Conservation (phyloP, 1,140 invertebrate species). For the Trigoniulus corallinus region DNA sequence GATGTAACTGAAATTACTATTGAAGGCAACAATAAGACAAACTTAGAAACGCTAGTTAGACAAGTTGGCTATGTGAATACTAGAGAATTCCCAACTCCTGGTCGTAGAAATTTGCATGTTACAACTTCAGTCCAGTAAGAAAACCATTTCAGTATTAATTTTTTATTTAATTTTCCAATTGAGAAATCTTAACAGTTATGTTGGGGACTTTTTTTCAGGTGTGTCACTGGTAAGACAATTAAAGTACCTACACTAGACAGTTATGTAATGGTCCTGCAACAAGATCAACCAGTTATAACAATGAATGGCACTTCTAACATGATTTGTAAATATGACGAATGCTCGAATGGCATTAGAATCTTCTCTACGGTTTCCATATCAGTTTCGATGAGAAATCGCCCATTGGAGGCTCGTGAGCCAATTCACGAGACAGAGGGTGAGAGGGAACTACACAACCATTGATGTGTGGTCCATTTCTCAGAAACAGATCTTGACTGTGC, state of each 20-base stretch:
- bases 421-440: conserved; percentile 15
- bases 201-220: no score
- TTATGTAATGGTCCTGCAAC: conserved; percentile 70
- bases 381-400: conserved; percentile 31
- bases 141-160: conserved; percentile 13
- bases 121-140: conserved; percentile 22
- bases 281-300: conserved; percentile 63
- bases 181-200: conserved; percentile 6
- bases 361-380: conserved; percentile 61
- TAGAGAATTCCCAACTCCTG: conserved; percentile 78
- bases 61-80: conserved; percentile 82
- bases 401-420: conserved; percentile 9
- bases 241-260: conserved; percentile 57
- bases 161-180: conserved; percentile 38
- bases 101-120: conserved; percentile 68
- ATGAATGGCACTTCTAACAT: conserved; percentile 66
- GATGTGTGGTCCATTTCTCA: conserved; percentile 3
- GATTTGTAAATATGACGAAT: conserved; percentile 67
- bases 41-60: conserved; percentile 69
- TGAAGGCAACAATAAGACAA: conserved; percentile 71
- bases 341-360: conserved; percentile 61
- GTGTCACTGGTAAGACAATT: conserved; percentile 47
- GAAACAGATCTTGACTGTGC: conserved; percentile 5
- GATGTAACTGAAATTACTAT: conserved; percentile 80
- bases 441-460: no score